A percentile compares a stretch with the other conserved stretches of the same genome.
phyloP scores from a whole-genome alignment of 2,113 vertebrate genomes.

The Cavia porcellus region DNA sequence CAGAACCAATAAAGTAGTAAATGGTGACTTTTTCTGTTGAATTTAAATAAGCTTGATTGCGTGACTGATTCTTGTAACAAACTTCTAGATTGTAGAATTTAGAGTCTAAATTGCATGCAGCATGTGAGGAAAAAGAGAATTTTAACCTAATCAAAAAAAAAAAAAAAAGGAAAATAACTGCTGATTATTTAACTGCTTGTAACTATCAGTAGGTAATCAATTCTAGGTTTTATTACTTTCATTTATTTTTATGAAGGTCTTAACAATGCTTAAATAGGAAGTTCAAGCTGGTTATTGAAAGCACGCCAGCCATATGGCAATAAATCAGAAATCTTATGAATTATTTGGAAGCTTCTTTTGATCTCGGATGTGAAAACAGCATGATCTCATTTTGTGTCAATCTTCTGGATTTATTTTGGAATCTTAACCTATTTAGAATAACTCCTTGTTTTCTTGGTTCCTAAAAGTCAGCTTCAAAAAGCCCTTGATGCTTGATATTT shows the following conservation, averaged over 20 bases:
- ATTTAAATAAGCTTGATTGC: neutral
- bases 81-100: neutral
- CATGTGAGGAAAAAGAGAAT: constrained; percentile 4
- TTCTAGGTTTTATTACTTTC: constrained; percentile 20
- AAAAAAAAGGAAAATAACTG: neutral
- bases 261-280: constrained; percentile 42
- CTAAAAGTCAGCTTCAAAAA: constrained; percentile 54
- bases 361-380: constrained; percentile 76
- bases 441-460: constrained; percentile 52
- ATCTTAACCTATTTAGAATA: constrained; percentile 70
- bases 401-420: constrained; percentile 74
- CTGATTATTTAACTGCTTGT: constrained; percentile 7
- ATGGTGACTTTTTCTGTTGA: neutral
- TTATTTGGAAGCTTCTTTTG: constrained; percentile 80
- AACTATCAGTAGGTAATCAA: neutral
- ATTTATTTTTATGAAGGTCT: constrained; percentile 50
- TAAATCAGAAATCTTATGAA: constrained; percentile 77
- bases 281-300: constrained; percentile 66
- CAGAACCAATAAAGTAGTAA: neutral
- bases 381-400: constrained; percentile 77
- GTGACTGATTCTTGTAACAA: neutral
- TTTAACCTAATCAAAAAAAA: neutral
- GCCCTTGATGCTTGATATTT: neutral
- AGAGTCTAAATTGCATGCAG: neutral
- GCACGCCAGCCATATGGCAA: constrained; percentile 64